Conservation (phyloP, 2,797 vertebrate genomes). For the Sebastolobus altivelis region DNA sequence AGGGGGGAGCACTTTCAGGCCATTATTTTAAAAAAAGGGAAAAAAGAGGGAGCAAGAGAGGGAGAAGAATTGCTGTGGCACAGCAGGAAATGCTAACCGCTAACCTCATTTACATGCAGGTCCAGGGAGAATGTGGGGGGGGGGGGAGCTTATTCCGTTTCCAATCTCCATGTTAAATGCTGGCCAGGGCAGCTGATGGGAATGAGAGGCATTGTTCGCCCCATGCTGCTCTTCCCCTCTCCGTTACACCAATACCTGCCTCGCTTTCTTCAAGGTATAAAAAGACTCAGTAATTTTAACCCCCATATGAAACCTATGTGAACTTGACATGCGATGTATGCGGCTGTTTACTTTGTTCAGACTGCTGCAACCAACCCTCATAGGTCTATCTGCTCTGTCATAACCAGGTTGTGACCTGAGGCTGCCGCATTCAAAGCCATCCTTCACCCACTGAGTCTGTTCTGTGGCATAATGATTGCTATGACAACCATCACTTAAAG, state of each 20-base stretch:
- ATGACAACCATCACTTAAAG: conserved; percentile 89
- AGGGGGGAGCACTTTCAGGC: conserved; percentile 75
- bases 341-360: conserved; percentile 68
- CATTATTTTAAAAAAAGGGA: conserved; percentile 69
- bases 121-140: conserved; percentile 83
- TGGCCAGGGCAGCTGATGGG: conserved; percentile 85
- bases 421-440: conserved; percentile 83
- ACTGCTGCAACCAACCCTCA: conserved; percentile 64
- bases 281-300: conserved; percentile 65
- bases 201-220: conserved; percentile 84
- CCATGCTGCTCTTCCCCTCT: conserved; percentile 69
- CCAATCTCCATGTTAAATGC: conserved; percentile 89
- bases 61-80: conserved; percentile 79
- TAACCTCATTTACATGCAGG: conserved; percentile 89
- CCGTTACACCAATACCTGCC: conserved; percentile 77
- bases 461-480: conserved; percentile 86
- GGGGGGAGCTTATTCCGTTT: conserved; percentile 85
- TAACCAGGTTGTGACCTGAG: conserved; percentile 84
- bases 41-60: conserved; percentile 60
- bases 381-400: conserved; percentile 73
- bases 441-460: conserved; percentile 83
- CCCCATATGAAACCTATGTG: conserved; percentile 57
- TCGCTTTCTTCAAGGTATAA: conserved; percentile 64
- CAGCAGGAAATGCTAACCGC: conserved; percentile 84
- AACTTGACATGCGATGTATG: conserved; percentile 56